Evolutionary conservation across 2,888 invertebrate genomes (phyloP), one percentile per base, ranked within the genome.

Genomic region (Piscicola geometra): DNA sequence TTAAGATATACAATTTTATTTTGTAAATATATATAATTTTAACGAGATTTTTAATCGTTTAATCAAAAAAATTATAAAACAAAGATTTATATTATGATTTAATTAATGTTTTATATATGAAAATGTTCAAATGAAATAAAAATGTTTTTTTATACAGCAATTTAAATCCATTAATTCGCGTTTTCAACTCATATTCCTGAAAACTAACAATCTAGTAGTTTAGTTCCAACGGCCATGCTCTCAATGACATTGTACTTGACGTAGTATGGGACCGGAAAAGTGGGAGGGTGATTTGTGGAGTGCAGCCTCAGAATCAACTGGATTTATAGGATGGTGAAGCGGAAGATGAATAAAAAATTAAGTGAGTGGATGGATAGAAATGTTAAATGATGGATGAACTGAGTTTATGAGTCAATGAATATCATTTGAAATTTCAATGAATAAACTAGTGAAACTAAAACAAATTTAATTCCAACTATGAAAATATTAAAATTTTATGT

Each of bases 201-300:
- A 1, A 3, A 32, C 71, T 60, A 74, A 79, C 79, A 75, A 56
- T 66, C 32, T 1, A 79, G 35, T 25, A 79, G 70, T 41, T 41
- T 25, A 1, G 71, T 74, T 5, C 69, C 75, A 15, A 78, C 41
- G 0, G 69, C 21, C 25, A 47, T 50, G 52, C 69, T 52, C 36
- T 78, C 80, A 12, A 66, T 21, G 28, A 80, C 66, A 15, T 75
- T 69, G 32, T 68, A 28, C 3, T 60, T 47, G 28, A 78, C 77
- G 52, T 78, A 78, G 56, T 68, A 32, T 12, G 60, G 32, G 18
- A 67, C 72, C 2, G 71, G 69, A 36, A 77, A 76, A 21, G 33
- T 52, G 21, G 77, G 77, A 30, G 75, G 60, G 35, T 77, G 77
- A 47, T 77, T 77, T 36, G 41, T 33, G 5, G 77, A 64, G 0